A percentile compares a stretch with the other conserved stretches of the same genome.
phyloP scores from a whole-genome alignment of 1,140 invertebrate species.

The Zophobas atratus region DNA sequence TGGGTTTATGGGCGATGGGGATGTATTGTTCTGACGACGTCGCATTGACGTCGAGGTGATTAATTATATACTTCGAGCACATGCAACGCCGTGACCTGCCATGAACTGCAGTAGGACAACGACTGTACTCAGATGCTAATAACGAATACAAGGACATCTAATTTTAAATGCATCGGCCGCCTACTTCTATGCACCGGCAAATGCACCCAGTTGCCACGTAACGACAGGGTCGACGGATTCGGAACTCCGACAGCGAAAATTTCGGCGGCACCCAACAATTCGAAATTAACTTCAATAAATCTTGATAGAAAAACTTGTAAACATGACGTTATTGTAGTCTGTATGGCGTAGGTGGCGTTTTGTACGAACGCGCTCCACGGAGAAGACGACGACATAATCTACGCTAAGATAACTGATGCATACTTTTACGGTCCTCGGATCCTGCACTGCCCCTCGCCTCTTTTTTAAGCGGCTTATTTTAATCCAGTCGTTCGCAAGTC shows the following conservation, averaged over 20 bases:
- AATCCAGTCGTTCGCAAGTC: constrained; percentile 59
- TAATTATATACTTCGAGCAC: constrained; percentile 41
- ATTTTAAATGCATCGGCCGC: constrained; percentile 52
- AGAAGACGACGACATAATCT: no score
- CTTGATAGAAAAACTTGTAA: no score
- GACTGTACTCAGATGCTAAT: constrained; percentile 53
- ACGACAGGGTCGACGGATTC: background rate
- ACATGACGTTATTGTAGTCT: no score
- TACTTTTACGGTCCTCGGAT: no score
- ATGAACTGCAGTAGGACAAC: constrained; percentile 52
- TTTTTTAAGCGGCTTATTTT: constrained; percentile 56
- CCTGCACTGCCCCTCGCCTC: background rate
- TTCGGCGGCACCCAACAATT: no score
- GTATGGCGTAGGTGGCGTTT: no score
- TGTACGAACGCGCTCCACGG: no score
- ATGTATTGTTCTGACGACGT: constrained; percentile 22
- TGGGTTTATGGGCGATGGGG: constrained; percentile 12
- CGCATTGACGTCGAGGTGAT: constrained; percentile 40
- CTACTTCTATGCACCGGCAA: constrained; percentile 34
- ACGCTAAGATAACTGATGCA: no score
- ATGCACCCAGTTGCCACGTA: constrained; percentile 20
- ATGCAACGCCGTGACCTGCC: constrained; percentile 52
- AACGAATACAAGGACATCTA: constrained; percentile 54
- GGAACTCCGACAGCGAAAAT: no score
- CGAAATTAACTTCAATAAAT: no score